Evolutionary conservation across 2,888 invertebrate species (phyloP), one percentile per base, ranked within the genome.

Genomic region (Caenorhabditis sp.): DNA sequence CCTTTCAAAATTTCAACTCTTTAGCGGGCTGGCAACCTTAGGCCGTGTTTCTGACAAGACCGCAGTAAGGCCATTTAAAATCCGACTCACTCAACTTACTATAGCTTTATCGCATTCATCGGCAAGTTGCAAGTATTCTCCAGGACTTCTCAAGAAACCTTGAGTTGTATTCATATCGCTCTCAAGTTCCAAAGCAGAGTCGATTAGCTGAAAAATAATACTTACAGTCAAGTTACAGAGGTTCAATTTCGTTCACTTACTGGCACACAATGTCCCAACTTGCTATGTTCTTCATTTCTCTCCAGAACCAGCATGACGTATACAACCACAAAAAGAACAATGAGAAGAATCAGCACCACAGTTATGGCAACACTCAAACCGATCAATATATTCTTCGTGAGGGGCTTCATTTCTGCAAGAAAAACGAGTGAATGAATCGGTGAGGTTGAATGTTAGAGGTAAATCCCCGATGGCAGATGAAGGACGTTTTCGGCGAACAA

Each of bases 401-500:
- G 12, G 10, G 61, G 44, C 44, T 77, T 77, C 77, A 77, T 77
- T 49, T 16, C 14, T 49, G 41, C 24, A 44, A 56, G 24, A 56
- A 14, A 38, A 24, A 28, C 14, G 41, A 24, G 28, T 28, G 41
- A 31, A 19, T 41, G 56, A 38, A 44, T n/a, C 10, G 14, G 26
- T 26, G 14, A n/a, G 28, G 49, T 47, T 24, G 31, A 2, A 38
- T 26, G 6, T 35, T 49, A 68, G n/a, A 59, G 51, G 59, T 44
- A 24, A 41, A 58, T 66, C 44, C 38, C 38, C 66, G 58, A 35
- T 35, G 58, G 24, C 54, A 56, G 19, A 0, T 41, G 51, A 69
- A 77, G 77, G 77, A 69, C 77, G 68, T 77, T 77, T 77, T 69
- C 54, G 77, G 69, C 69, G 77, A 77, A 77, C 54, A 56, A 24